Conservation (phyloP, 92 coral and sea anemone species). For the Epizoanthus illoricatus region DNA sequence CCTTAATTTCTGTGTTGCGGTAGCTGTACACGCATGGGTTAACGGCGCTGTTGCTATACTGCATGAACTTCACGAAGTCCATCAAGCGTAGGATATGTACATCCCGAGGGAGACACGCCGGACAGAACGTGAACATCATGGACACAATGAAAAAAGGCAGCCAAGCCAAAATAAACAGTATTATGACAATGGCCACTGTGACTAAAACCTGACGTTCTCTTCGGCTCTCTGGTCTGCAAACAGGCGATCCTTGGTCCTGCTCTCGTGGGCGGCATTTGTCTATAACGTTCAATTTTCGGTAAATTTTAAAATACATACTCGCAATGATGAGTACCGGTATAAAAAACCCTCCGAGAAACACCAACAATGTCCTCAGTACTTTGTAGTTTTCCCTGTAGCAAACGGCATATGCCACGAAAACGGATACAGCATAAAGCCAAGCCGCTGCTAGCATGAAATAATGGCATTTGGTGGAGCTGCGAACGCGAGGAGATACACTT, state of each 20-base stretch:
- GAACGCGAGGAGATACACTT: slow-evolving; percentile 51
- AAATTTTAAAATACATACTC: slow-evolving; percentile 53
- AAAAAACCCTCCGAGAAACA: slow-evolving; percentile 66
- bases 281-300: slow-evolving; percentile 43
- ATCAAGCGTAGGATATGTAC: slow-evolving; percentile 46
- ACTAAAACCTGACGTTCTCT: slow-evolving; percentile 61
- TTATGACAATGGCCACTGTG: slow-evolving; percentile 65
- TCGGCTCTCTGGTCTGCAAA: slow-evolving; percentile 28
- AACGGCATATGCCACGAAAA: slow-evolving; percentile 49
- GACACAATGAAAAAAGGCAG: slow-evolving; percentile 79
- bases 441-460: slow-evolving; percentile 49
- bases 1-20: slow-evolving; percentile 64
- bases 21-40: slow-evolving; percentile 78
- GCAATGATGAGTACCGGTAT: slow-evolving; percentile 55
- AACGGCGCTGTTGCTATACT: slow-evolving; percentile 73
- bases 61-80: slow-evolving; percentile 85
- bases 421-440: slow-evolving; percentile 57
- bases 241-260: slow-evolving; percentile 21
- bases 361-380: slow-evolving; percentile 48
- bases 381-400: slow-evolving; percentile 30
- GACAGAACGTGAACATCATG: slow-evolving; percentile 52
- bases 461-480: slow-evolving; percentile 45
- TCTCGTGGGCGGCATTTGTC: slow-evolving; percentile 46
- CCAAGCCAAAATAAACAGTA: slow-evolving; percentile 66
- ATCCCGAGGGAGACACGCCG: slow-evolving; percentile 45